Conservation (phyloP, 2,888 invertebrate species). For the Dicycla oo region DNA sequence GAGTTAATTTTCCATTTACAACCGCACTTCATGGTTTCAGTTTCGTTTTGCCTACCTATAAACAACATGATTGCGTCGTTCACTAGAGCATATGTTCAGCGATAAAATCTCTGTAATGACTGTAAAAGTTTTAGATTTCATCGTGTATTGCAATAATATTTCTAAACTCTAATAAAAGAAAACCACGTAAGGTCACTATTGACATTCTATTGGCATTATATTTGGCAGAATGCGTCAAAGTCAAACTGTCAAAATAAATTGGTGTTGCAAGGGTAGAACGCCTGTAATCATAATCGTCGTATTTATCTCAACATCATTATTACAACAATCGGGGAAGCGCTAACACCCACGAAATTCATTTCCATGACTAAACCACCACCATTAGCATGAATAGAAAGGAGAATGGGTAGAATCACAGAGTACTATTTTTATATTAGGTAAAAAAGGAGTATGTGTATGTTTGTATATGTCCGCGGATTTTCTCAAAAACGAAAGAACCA, state of each 20-base stretch:
- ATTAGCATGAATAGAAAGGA: too few species aligned
- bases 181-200: slow-evolving; percentile 82
- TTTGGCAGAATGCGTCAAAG: slow-evolving; percentile 47
- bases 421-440: too few species aligned
- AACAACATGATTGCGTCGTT: slow-evolving; percentile 80
- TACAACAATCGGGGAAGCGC: too few species aligned
- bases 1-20: slow-evolving; percentile 74
- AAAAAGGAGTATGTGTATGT: too few species aligned
- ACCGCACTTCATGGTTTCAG: slow-evolving; percentile 81
- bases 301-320: too few species aligned
- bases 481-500: too few species aligned
- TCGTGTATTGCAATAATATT: slow-evolving; percentile 80
- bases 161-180: slow-evolving; percentile 82
- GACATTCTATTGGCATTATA: slow-evolving; percentile 56
- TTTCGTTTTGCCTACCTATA: slow-evolving; percentile 80
- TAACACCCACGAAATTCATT: too few species aligned
- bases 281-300: too few species aligned
- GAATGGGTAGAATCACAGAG: too few species aligned
- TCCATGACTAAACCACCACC: too few species aligned
- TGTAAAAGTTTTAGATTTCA: slow-evolving; percentile 81
- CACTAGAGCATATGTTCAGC: slow-evolving; percentile 69
- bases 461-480: too few species aligned
- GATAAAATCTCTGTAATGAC: slow-evolving; percentile 75
- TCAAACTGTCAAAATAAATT: slow-evolving; percentile 38
- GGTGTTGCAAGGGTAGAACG: neutral